Conservation (phyloP, 37 sponge, comb jelly and placozoan genomes). For the Agelas oroides region DNA sequence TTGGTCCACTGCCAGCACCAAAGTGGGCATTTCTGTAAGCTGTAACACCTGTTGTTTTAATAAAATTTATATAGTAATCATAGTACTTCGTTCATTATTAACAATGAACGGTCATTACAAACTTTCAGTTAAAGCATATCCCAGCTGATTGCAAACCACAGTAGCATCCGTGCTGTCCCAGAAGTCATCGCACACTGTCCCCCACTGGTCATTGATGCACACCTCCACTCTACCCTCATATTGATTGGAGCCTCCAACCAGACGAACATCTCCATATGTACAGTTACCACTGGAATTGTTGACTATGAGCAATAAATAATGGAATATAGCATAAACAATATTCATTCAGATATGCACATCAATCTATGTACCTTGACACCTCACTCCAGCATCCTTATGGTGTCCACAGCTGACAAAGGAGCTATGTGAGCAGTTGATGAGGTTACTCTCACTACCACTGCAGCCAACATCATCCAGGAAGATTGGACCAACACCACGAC, state of each 20-base stretch:
- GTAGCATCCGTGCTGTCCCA: too few species aligned
- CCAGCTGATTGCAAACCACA: not conserved
- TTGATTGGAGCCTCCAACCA: too few species aligned
- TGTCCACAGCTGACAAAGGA: slow-evolving; percentile 6
- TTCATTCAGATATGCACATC: too few species aligned
- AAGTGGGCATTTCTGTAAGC: not conserved
- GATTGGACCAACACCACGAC: not conserved
- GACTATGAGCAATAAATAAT: too few species aligned
- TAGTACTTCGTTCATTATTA: too few species aligned
- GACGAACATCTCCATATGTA: too few species aligned
- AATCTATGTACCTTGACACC: not conserved
- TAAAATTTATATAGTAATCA: not conserved
- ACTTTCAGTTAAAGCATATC: not conserved
- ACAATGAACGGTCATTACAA: not conserved
- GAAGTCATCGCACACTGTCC: too few species aligned
- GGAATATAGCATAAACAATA: too few species aligned
- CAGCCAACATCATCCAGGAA: slow-evolving; percentile 6
- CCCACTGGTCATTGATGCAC: too few species aligned
- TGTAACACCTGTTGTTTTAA: not conserved
- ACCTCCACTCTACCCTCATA: too few species aligned
- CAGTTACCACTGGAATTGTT: too few species aligned
- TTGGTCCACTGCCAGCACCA: slow-evolving; percentile 3
- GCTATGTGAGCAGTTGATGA: slow-evolving; percentile 7
- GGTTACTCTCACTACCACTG: not conserved
- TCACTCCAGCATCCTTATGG: slow-evolving; percentile 26